These are phyloP conservation scores for Tinamus guttatus DNA, from an alignment of 2,113 vertebrate genomes.

Conservation along the genomic window DNA sequence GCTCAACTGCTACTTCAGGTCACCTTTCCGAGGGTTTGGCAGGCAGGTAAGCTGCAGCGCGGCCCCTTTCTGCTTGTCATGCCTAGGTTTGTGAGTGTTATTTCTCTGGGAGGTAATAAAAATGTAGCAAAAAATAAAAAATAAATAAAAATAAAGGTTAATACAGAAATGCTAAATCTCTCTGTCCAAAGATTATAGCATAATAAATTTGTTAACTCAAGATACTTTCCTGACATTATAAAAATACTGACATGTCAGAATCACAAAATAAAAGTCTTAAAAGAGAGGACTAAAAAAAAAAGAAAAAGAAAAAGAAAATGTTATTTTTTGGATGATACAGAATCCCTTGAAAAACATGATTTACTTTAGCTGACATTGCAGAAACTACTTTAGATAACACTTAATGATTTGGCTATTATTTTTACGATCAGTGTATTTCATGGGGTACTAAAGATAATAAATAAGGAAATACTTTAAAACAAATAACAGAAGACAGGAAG, in stretches of 20 bases:
- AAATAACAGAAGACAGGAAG: slow-evolving; percentile 22
- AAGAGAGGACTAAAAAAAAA: slow-evolving; percentile 11
- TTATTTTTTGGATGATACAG: background rate
- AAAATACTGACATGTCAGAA: slow-evolving; percentile 32
- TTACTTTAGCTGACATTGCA: slow-evolving; percentile 11
- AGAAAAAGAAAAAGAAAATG: background rate
- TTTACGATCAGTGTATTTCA: slow-evolving; percentile 30
- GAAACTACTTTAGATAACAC: slow-evolving; percentile 45
- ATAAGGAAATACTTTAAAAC: slow-evolving; percentile 33
- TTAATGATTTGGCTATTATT: slow-evolving; percentile 1
- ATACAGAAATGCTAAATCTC: slow-evolving; percentile 44
- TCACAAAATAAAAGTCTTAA: slow-evolving; percentile 37
- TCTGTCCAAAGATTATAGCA: slow-evolving; percentile 20
- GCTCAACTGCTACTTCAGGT: background rate
- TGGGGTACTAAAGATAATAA: slow-evolving; percentile 41
- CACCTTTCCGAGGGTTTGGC: slow-evolving; percentile 53
- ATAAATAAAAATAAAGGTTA: background rate
- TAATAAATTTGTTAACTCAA: slow-evolving; percentile 45
- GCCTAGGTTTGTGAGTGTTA: slow-evolving; percentile 46
- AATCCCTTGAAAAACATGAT: background rate
- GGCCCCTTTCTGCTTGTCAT: slow-evolving; percentile 26
- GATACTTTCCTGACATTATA: slow-evolving; percentile 38
- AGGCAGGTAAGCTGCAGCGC: slow-evolving; percentile 41
- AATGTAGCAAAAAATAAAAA: background rate
- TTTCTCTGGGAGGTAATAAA: slow-evolving; percentile 24